A percentile compares a stretch with the other conserved stretches of the same genome.
These are phyloP conservation scores for Abrostola triplasia DNA, from an alignment of 2,888 invertebrate genomes.

Conservation along the genomic window DNA sequence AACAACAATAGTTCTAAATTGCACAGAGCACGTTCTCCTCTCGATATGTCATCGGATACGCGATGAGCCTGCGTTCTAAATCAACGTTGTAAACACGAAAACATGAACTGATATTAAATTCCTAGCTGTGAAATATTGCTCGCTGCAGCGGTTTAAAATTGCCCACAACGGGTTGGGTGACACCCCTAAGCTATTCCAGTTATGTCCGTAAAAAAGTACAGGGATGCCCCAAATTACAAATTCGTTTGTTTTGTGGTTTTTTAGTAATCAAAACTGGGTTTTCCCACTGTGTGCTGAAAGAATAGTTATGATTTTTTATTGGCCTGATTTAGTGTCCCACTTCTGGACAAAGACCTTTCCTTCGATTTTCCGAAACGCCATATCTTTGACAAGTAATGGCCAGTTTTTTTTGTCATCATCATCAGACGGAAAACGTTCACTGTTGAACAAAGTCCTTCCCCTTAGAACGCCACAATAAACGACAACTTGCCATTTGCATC, in stretches of 20 bases:
- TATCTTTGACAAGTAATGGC: too few relatives aligned
- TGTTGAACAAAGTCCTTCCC: too few relatives aligned
- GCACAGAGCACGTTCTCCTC: constrained; percentile 9
- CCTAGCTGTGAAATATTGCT: constrained; percentile 50
- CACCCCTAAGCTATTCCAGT: constrained; percentile 15
- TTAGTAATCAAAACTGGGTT: too few relatives aligned
- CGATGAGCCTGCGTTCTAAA: constrained; percentile 39
- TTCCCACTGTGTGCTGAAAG: too few relatives aligned
- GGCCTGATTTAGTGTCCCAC: too few relatives aligned
- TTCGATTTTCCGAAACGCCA: too few relatives aligned
- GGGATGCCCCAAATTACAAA: neutral
- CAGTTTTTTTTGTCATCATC: too few relatives aligned
- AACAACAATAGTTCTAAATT: constrained; percentile 3
- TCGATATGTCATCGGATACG: constrained; percentile 38
- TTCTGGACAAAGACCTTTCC: too few relatives aligned
- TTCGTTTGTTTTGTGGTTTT: neutral
- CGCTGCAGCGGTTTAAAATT: constrained; percentile 47
- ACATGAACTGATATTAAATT: constrained; percentile 57
- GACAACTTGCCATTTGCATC: too few relatives aligned
- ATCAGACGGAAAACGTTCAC: too few relatives aligned
- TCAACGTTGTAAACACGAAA: constrained; percentile 55
- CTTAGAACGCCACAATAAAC: too few relatives aligned
- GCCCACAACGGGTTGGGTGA: constrained; percentile 24
- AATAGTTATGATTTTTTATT: too few relatives aligned
- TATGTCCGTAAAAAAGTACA: constrained; percentile 5